Percentiles rank a stretch among this genome's conserved stretches.
These are phyloP conservation scores for Sisor rabdophorus DNA, from an alignment of 2,113 vertebrate species.

Conservation along the genomic window DNA sequence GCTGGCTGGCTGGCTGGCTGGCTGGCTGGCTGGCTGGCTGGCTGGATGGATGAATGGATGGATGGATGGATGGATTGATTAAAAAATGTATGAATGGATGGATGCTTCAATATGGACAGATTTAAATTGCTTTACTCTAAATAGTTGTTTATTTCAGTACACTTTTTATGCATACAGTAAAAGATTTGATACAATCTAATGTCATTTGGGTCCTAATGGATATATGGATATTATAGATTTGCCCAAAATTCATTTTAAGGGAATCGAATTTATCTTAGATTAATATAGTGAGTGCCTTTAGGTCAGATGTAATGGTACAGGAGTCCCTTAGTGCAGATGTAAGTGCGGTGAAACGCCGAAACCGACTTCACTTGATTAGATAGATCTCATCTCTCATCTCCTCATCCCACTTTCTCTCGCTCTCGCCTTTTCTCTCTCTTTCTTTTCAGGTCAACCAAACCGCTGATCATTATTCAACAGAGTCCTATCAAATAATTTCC, in stretches of 20 bases:
- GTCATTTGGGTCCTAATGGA: conserved; percentile 23
- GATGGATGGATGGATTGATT: too few relatives aligned
- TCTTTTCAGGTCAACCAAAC: conserved; percentile 1
- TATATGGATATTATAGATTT: conserved; percentile 25
- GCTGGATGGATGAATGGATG: too few relatives aligned
- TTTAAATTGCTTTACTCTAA: not conserved
- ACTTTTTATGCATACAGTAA: conserved; percentile 27
- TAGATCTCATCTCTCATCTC: conserved; percentile 17
- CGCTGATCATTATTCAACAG: conserved; percentile 8
- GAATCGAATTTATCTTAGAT: conserved; percentile 20
- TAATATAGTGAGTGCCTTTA: conserved; percentile 15
- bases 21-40: too few relatives aligned
- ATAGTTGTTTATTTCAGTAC: conserved; percentile 35
- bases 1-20: too few relatives aligned
- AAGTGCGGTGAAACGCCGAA: conserved; percentile 7
- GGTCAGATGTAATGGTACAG: conserved; percentile 23
- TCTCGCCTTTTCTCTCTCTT: not conserved
- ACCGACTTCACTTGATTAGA: conserved; percentile 15
- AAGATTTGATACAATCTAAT: conserved; percentile 14
- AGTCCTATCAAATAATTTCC: conserved; percentile 10
- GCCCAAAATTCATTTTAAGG: conserved; percentile 16
- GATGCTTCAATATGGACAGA: not conserved
- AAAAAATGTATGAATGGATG: too few relatives aligned
- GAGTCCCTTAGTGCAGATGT: conserved; percentile 12
- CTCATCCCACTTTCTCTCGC: not conserved